Base-by-base conservation (phyloP, 2,113 vertebrate genomes). In the Cariama cristata region DNA sequence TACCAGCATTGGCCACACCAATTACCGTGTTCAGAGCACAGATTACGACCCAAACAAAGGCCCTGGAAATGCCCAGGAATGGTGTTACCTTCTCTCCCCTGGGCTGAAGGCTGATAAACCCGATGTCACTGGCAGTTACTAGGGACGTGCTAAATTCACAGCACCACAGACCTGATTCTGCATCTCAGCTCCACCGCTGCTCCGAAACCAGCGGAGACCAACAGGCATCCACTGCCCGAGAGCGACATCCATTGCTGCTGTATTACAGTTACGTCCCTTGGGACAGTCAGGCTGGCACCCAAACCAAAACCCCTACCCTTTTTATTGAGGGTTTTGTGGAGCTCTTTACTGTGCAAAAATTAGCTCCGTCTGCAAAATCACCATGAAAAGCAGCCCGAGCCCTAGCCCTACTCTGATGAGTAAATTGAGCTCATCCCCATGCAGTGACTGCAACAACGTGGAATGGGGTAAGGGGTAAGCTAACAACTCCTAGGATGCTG, bases 381-480 rank as follows among this genome's bases (percentile, higher is more conserved):
- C 79, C 68, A 10, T 0, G 10, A 88, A 86, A 63, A 74, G 26
- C 38, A 58, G 77, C 4, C n/a, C 79, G 10, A 47, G 72, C 4
- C n/a, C 79, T 11, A 47, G 72, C 0, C 1, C 69, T 67, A 23
- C 50, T 69, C 10, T 2, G 4, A 53, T 5, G 21, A 83, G 47
- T 28, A 74, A 77, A 69, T 4, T 0, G 24, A 93, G 86, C 88
- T 95, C 56, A 62, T 93, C 79, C 67, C 66, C 50, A 49, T 0
- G 0, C 69, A 66, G 58, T 79, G 95, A 94, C 77, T 85, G 23
- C 87, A 91, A 3, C 44, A 6, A 8, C 1, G 2, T 30, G 87
- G 91, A 97, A 91, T 79, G 93, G 84, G 96, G 87, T 74, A 77
- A 96, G 42, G 60, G 90, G 86, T 47, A 72, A 93, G 56, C 0